These are phyloP conservation scores for Ochlodes sylvanus DNA, from an alignment of 2,888 invertebrate species.

Conservation along the genomic window DNA sequence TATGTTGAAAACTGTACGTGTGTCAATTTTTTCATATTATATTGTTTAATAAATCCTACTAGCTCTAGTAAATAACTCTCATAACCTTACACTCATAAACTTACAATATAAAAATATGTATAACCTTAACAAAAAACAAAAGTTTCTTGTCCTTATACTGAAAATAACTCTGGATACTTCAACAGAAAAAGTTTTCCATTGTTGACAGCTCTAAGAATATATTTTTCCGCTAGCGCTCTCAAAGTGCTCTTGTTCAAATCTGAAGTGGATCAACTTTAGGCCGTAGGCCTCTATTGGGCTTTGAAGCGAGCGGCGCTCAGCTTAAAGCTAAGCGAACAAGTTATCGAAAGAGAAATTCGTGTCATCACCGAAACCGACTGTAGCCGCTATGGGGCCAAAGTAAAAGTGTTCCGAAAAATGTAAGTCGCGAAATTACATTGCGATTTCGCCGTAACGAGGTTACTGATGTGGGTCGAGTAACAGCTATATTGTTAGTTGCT, in stretches of 20 bases:
- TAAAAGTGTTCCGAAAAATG: conserved; percentile 84
- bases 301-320: conserved; percentile 9
- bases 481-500: conserved; percentile 75
- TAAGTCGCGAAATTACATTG: conserved; percentile 83
- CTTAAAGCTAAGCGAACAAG: conserved; percentile 24
- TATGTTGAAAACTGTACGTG: no score
- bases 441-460: conserved; percentile 83
- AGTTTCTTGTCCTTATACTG: no score
- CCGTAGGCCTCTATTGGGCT: conserved; percentile 14
- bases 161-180: not conserved
- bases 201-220: conserved; percentile 5
- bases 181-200: conserved; percentile 11
- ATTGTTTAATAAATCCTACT: no score
- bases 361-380: conserved; percentile 69
- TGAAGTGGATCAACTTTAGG: conserved; percentile 22
- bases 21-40: no score
- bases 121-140: no score
- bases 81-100: no score
- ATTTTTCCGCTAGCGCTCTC: not conserved
- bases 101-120: no score
- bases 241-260: not conserved
- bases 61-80: no score
- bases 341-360: conserved; percentile 82
- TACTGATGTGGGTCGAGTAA: conserved; percentile 80
- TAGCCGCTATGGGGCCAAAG: conserved; percentile 67